A percentile compares a stretch with the other conserved stretches of the same genome.
Evolutionary conservation across 1,140 invertebrate species (phyloP).

Genomic region (Laodelphax striatellus): DNA sequence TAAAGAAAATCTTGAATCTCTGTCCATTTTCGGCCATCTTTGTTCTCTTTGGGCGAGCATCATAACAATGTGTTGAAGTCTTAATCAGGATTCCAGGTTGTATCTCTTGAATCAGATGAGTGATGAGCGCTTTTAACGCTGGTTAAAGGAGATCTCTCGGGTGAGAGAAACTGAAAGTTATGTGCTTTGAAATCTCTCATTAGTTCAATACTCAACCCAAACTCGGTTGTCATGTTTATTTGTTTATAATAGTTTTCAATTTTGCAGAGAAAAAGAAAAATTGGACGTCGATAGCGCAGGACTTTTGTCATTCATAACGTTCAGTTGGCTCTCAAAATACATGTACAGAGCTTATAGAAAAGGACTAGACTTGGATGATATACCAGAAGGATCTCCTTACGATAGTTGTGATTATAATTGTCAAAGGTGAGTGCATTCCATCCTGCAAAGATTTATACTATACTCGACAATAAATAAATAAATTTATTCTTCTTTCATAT

Average conservation of each 20-base stretch:
- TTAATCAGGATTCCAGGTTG: no score
- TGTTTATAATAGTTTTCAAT: conserved; percentile 3
- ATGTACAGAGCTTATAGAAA: conserved; percentile 42
- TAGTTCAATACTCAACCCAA: background rate
- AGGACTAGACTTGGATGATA: conserved; percentile 33
- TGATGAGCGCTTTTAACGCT: no score
- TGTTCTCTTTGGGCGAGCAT: no score
- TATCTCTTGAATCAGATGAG: no score
- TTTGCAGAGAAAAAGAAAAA: conserved; percentile 23
- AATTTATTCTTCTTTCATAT: no score
- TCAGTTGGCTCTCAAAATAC: conserved; percentile 44
- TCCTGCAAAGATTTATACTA: no score
- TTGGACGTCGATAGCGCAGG: conserved; percentile 38
- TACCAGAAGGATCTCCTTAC: conserved; percentile 37
- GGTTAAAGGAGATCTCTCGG: no score
- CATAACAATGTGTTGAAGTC: no score
- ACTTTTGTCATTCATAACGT: conserved; percentile 41
- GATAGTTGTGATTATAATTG: conserved; percentile 40
- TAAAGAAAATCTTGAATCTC: no score
- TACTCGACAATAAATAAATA: no score
- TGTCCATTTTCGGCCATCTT: no score
- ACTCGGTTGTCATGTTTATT: background rate
- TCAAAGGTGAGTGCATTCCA: conserved; percentile 28
- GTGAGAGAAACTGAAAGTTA: no score
- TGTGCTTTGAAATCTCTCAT: background rate